Conservation (phyloP, 2,888 invertebrate species). For the Scaptomyza cyrtandrae region DNA sequence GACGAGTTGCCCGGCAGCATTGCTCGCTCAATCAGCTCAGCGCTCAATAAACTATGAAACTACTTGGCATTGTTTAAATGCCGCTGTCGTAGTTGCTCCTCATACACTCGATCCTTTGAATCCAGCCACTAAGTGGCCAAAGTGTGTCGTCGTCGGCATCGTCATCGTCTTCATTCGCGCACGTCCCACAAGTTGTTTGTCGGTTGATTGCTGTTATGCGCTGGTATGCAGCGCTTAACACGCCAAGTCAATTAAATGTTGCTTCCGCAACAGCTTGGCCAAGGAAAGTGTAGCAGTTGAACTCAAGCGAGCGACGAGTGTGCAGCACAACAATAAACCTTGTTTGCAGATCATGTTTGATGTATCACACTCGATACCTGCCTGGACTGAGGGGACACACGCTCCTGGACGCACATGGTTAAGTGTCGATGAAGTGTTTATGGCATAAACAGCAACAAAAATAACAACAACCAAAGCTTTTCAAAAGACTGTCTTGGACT, state of each 20-base stretch:
- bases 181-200: conserved; percentile 67
- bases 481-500: conserved; percentile 25
- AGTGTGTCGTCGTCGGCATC: conserved; percentile 33
- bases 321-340: conserved; percentile 37
- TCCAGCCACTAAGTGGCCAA: conserved; percentile 40
- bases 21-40: conserved; percentile 61
- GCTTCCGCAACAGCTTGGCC: conserved; percentile 65
- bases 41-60: conserved; percentile 68
- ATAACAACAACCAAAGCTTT: conserved; percentile 13
- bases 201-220: conserved; percentile 72
- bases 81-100: conserved; percentile 17
- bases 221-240: conserved; percentile 72
- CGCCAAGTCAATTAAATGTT: conserved; percentile 74
- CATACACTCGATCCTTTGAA: conserved; percentile 2
- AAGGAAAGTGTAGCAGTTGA: conserved; percentile 63
- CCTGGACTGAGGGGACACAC: conserved; percentile 12
- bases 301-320: conserved; percentile 6
- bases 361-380: conserved; percentile 42
- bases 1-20: conserved; percentile 37
- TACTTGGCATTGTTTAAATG: conserved; percentile 67
- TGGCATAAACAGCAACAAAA: conserved; percentile 44
- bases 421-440: conserved; percentile 69
- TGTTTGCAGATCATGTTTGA: conserved; percentile 60
- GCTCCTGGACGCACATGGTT: conserved; percentile 29
- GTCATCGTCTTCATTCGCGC: conserved; percentile 23